phyloP scores from a whole-genome alignment of 2,888 invertebrate species.

The Tyria jacobaeae region DNA sequence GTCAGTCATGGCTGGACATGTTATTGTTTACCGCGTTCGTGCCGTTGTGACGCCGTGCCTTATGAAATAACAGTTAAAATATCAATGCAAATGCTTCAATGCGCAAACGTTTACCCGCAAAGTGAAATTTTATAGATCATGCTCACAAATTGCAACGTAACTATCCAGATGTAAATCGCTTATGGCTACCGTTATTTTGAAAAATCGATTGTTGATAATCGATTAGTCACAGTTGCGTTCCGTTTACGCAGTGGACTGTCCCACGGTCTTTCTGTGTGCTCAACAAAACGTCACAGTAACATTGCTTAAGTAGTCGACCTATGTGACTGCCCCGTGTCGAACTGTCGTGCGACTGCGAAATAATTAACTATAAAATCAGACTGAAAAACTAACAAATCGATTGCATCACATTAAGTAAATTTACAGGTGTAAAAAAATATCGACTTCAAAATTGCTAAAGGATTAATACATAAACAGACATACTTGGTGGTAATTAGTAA shows the following conservation, averaged over 20 bases:
- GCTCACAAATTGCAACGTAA: slow-evolving; percentile 82
- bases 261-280: slow-evolving; percentile 72
- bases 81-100: slow-evolving; percentile 64
- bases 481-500: not conserved
- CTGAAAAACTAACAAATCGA: slow-evolving; percentile 66
- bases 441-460: not conserved
- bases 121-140: slow-evolving; percentile 83
- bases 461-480: too few species aligned
- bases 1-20: slow-evolving; percentile 64
- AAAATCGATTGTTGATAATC: slow-evolving; percentile 83
- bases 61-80: slow-evolving; percentile 82
- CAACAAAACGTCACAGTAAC: slow-evolving; percentile 51
- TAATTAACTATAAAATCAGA: slow-evolving; percentile 74
- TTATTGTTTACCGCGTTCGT: slow-evolving; percentile 70
- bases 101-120: slow-evolving; percentile 81
- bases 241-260: slow-evolving; percentile 76
- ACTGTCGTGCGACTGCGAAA: slow-evolving; percentile 62
- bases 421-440: slow-evolving; percentile 41
- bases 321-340: slow-evolving; percentile 64
- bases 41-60: slow-evolving; percentile 75
- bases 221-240: slow-evolving; percentile 81
- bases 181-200: slow-evolving; percentile 82
- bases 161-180: slow-evolving; percentile 83
- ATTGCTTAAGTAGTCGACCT: slow-evolving; percentile 46
- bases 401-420: slow-evolving; percentile 56